Percentiles rank a stretch among this genome's conserved stretches.
Evolutionary conservation across 2,888 invertebrate species (phyloP).

Genomic region (Apodemia hepburni): DNA sequence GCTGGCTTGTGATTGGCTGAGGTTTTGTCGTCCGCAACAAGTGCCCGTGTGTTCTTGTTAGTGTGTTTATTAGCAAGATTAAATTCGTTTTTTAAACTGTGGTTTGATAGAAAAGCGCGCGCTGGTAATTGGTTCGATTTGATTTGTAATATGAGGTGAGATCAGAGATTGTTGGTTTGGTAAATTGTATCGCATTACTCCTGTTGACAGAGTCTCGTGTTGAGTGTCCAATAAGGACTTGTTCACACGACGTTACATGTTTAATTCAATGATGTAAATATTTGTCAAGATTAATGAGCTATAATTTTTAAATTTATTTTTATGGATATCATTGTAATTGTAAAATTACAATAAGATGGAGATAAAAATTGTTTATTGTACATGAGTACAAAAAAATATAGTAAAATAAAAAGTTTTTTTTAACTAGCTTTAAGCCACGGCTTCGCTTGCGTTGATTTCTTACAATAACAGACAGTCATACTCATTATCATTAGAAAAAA

Average conservation of each 20-base stretch:
- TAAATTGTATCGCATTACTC: conserved; percentile 19
- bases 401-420: too few relatives aligned
- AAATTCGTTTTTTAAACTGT: conserved; percentile 71
- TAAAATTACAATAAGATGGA: too few relatives aligned
- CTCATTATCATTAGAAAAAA: too few relatives aligned
- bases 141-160: conserved; percentile 42
- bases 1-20: conserved; percentile 64
- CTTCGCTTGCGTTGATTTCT: too few relatives aligned
- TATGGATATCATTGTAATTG: too few relatives aligned
- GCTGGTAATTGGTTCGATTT: conserved; percentile 54
- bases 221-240: conserved; percentile 14
- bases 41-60: conserved; percentile 73
- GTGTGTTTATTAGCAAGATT: conserved; percentile 78
- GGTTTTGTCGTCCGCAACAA: conserved; percentile 77
- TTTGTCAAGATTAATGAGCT: too few relatives aligned
- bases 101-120: conserved; percentile 48
- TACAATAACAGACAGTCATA: too few relatives aligned
- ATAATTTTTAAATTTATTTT: too few relatives aligned
- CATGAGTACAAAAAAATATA: too few relatives aligned
- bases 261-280: not conserved
- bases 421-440: too few relatives aligned
- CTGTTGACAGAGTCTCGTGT: conserved; percentile 1
- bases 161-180: conserved; percentile 24
- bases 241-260: conserved; percentile 15
- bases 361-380: too few relatives aligned